Percentiles rank a stretch among this genome's conserved stretches.
Evolutionary conservation across 1,140 invertebrate species (phyloP).

Genomic region (Theocolax elegans): DNA sequence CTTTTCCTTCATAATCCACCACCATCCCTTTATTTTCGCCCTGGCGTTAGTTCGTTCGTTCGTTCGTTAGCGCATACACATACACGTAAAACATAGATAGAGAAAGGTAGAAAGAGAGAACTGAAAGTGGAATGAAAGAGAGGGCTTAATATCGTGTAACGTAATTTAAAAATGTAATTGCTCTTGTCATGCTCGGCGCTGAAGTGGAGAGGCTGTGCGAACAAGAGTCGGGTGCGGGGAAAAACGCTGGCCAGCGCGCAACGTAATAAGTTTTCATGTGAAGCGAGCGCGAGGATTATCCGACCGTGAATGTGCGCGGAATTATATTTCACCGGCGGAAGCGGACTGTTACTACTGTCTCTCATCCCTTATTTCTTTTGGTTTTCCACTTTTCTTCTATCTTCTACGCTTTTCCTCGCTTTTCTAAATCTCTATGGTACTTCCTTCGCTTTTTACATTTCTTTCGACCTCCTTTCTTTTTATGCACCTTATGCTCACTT

Average conservation of each 20-base stretch:
- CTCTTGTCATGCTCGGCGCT: constrained; percentile 61
- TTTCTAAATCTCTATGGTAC: background rate
- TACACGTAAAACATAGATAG: background rate
- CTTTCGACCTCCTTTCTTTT: no score
- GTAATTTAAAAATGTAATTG: constrained; percentile 69
- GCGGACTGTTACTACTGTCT: constrained; percentile 65
- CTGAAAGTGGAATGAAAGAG: constrained; percentile 55
- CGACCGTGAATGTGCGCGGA: constrained; percentile 67
- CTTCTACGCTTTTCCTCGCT: background rate
- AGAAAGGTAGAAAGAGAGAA: constrained; percentile 34
- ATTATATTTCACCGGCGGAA: constrained; percentile 68
- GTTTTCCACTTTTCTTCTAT: background rate
- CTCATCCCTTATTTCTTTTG: constrained; percentile 17
- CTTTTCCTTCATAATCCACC: constrained; percentile 3
- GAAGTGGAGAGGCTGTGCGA: constrained; percentile 44
- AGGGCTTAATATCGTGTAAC: constrained; percentile 67
- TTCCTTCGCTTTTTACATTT: background rate
- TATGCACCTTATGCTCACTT: no score
- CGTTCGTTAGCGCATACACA: background rate
- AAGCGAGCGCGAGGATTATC: constrained; percentile 66
- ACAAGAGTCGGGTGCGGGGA: background rate
- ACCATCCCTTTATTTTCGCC: constrained; percentile 10
- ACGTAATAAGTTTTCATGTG: constrained; percentile 67
- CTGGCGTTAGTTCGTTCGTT: background rate
- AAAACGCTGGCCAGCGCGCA: constrained; percentile 36